A percentile compares a stretch with the other conserved stretches of the same genome.
phyloP scores from a whole-genome alignment of 2,113 vertebrate genomes.

The Psophia crepitans region DNA sequence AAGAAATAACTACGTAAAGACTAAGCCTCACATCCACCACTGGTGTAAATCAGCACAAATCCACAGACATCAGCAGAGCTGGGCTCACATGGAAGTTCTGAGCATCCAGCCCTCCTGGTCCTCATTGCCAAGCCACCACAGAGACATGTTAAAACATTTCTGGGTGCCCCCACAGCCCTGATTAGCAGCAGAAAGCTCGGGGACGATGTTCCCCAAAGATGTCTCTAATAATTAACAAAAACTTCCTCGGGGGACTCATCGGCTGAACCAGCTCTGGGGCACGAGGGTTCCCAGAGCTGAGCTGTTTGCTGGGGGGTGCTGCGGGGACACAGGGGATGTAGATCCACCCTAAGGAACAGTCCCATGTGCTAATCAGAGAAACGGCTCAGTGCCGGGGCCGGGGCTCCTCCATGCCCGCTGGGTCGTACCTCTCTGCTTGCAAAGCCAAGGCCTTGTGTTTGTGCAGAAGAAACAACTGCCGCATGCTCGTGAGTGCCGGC shows the following conservation, averaged over 20 bases:
- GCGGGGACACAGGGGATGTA: not conserved
- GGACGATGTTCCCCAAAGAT: not conserved
- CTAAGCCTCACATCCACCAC: not conserved
- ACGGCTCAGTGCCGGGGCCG: rapidly evolving
- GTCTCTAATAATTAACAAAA: not conserved
- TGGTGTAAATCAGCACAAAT: not conserved
- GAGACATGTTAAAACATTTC: not conserved
- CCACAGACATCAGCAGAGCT: not conserved
- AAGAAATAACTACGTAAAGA: not conserved
- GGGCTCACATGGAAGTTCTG: not conserved
- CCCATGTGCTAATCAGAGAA: not conserved
- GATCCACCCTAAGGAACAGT: not conserved
- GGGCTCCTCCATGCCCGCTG: not conserved
- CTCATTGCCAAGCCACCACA: not conserved
- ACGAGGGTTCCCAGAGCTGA: not conserved
- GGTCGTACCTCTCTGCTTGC: not conserved
- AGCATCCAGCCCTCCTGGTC: not conserved
- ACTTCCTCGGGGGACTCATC: not conserved
- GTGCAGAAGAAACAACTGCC: not conserved
- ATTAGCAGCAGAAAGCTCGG: not conserved
- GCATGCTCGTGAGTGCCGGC: not conserved
- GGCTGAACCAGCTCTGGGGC: not conserved
- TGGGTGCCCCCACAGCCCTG: not conserved
- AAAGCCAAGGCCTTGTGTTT: not conserved
- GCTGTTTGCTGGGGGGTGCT: not conserved